Percentiles rank a stretch among this genome's conserved stretches.
These are phyloP conservation scores for Triplophysa siluroides DNA, from an alignment of 2,113 vertebrate genomes.

Conservation along the genomic window DNA sequence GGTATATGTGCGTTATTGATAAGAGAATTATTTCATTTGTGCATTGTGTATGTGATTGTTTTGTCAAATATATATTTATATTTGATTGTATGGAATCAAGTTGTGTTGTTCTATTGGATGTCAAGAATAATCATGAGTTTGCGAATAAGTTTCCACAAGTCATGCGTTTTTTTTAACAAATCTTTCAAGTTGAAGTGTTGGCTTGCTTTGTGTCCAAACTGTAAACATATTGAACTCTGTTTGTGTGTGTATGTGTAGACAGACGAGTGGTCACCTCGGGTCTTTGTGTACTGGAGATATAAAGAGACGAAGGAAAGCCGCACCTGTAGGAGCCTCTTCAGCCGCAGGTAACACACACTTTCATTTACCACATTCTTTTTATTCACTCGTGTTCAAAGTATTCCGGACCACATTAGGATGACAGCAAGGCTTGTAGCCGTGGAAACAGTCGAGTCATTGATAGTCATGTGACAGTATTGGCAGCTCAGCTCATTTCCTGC, in stretches of 20 bases:
- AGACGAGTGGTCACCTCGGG: slow-evolving; percentile 95
- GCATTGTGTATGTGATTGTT: background rate
- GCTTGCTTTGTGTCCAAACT: background rate
- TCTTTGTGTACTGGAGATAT: slow-evolving; percentile 94
- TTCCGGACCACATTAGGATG: background rate
- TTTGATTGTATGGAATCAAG: too few species aligned
- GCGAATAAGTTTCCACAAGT: too few species aligned
- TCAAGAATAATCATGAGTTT: too few species aligned
- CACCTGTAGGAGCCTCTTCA: slow-evolving; percentile 83
- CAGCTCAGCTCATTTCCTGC: slow-evolving; percentile 25
- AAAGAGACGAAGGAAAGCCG: slow-evolving; percentile 95
- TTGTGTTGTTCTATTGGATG: too few species aligned
- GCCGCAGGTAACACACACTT: slow-evolving; percentile 80
- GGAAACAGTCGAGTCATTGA: background rate
- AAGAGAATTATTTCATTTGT: background rate
- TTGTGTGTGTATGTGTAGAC: slow-evolving; percentile 70
- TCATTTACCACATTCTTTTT: too few species aligned
- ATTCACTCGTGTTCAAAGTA: too few species aligned
- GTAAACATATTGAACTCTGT: background rate
- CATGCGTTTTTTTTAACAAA: too few species aligned
- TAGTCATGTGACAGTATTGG: slow-evolving; percentile 19
- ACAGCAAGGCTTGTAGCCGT: background rate
- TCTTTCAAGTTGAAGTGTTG: too few species aligned
- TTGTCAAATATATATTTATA: background rate
- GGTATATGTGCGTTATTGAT: background rate